Conservation (phyloP, 1,140 invertebrate genomes). For the Lutraria rhynchaena region DNA sequence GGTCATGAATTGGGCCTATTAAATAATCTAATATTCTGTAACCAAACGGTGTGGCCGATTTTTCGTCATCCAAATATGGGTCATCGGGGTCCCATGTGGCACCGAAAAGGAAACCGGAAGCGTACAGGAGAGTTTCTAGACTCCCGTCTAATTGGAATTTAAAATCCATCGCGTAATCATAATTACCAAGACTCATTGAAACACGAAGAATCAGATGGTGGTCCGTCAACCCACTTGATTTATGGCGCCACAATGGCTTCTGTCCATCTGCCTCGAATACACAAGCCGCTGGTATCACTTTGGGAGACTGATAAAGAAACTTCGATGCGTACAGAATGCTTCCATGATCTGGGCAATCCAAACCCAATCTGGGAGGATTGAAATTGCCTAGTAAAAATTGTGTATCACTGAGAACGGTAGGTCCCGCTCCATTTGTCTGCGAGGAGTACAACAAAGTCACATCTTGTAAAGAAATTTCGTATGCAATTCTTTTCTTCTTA, state of each 20-base stretch:
- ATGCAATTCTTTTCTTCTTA: slow-evolving; percentile 45
- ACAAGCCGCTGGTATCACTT: slow-evolving; percentile 12
- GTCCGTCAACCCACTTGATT: slow-evolving; percentile 20
- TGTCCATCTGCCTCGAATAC: slow-evolving; percentile 54
- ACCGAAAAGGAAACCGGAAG: slow-evolving; percentile 53
- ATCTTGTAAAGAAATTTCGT: slow-evolving; percentile 56
- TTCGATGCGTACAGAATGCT: slow-evolving; percentile 2
- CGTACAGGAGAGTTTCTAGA: slow-evolving; percentile 39
- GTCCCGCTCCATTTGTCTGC: slow-evolving; percentile 39
- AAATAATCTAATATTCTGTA: slow-evolving; percentile 41
- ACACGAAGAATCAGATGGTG: slow-evolving; percentile 48
- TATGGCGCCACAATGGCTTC: slow-evolving; percentile 42
- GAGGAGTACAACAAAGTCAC: slow-evolving; percentile 49
- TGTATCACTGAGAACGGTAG: slow-evolving; percentile 20
- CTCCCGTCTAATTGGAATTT: slow-evolving; percentile 30
- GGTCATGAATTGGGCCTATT: slow-evolving; percentile 53
- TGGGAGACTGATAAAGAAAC: not conserved
- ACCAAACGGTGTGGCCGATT: slow-evolving; percentile 41
- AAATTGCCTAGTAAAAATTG: slow-evolving; percentile 37
- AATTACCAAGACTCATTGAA: slow-evolving; percentile 55
- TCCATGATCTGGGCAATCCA: slow-evolving; percentile 45
- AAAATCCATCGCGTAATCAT: slow-evolving; percentile 53
- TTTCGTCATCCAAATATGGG: slow-evolving; percentile 7
- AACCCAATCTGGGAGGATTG: slow-evolving; percentile 28
- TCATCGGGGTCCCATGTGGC: slow-evolving; percentile 51